Evolutionary conservation across 2,113 vertebrate species (phyloP), one percentile per base, ranked within the genome.

Genomic region (Bufo bufo): DNA sequence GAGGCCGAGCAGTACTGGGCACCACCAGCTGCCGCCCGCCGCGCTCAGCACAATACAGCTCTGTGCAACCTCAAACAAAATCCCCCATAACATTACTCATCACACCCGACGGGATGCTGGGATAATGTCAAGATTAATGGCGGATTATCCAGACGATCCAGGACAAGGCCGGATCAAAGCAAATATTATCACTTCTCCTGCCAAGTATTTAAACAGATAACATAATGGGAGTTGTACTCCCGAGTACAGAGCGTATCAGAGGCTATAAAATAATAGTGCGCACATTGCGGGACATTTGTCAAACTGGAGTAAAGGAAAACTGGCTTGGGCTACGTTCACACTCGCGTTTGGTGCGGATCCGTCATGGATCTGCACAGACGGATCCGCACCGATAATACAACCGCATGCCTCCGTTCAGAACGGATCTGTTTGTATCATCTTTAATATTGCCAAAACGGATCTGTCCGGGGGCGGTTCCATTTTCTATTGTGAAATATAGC

Each of bases 51-150:
- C 74, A 86, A 65, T 75, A 52, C 84, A 52, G 58, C 13, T 50
- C 84, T 85, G 69, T 85, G 17, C 71, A 9, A 16, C 20, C 56
- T 6, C 58, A 72, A n/a, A 72, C 65, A 72, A 85, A 69, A 85
- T 11, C 12, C 66, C 20, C 66, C 33, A 33, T 45, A 56, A 14
- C 8, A 85, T 85, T 74, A 85, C 52, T 69, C 61, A 66, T 52
- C 45, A 4, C 47, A 6, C 20, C 20, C 0, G 3, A 11, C 45
- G 52, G 19, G 45, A 66, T 49, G 43, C 20, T 65, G n/a, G 19
- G 80, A 20, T 23, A 83, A 83, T 12, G 61, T 69, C 19, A 23
- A 52, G 81, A 54, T 6, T 33, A 79, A 58, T 43, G 13, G 6
- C 14, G 81, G 81, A 83, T 83, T 50, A n/a, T 16, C 81, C 14